phyloP scores from a whole-genome alignment of 2,113 vertebrate species.

The Asarcornis scutulata region DNA sequence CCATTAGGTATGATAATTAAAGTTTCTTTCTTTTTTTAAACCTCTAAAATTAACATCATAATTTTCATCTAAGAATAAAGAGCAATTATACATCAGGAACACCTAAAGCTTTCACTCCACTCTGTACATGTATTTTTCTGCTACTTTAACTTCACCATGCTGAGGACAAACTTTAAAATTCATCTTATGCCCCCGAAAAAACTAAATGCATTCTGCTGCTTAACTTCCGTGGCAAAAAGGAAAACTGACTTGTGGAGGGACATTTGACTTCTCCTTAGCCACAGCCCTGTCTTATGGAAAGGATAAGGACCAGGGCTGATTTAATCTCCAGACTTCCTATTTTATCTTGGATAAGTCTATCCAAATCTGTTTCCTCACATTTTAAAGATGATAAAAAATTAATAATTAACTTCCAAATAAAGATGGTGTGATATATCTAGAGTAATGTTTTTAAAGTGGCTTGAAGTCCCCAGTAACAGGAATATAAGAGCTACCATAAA shows the following conservation, averaged over 20 bases:
- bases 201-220: background rate
- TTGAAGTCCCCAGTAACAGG: constrained; percentile 27
- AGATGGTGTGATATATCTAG: constrained; percentile 38
- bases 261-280: background rate
- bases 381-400: constrained; percentile 51
- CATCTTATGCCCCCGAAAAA: background rate
- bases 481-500: constrained; percentile 30
- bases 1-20: constrained; percentile 47
- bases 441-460: constrained; percentile 41
- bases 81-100: constrained; percentile 24
- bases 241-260: background rate
- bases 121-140: background rate
- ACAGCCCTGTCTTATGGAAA: background rate
- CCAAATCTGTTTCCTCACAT: constrained; percentile 52
- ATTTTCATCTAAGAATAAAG: constrained; percentile 45
- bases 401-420: constrained; percentile 62
- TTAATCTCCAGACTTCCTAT: constrained; percentile 26
- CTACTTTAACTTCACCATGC: background rate
- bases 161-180: constrained; percentile 27
- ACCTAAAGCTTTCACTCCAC: constrained; percentile 5
- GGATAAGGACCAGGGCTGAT: constrained; percentile 3
- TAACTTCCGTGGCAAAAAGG: background rate
- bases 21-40: constrained; percentile 42
- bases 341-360: constrained; percentile 34
- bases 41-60: constrained; percentile 55